Conservation (phyloP, 2,797 vertebrate species). For the Tauraco hartlaubi region DNA sequence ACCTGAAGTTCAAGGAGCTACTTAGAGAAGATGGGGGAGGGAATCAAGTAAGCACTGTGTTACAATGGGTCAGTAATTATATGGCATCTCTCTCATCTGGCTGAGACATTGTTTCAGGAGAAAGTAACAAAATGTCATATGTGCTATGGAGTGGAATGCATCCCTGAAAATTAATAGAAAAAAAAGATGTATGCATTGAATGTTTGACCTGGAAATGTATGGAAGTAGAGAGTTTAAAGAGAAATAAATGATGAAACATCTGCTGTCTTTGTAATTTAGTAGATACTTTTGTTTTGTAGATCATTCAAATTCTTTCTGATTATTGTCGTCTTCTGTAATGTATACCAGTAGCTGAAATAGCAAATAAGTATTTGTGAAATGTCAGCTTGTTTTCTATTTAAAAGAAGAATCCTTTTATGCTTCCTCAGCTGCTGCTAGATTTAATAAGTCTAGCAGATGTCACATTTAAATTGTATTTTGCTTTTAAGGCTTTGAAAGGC, state of each 20-base stretch:
- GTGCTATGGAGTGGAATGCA: background rate
- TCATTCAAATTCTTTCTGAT: conserved; percentile 46
- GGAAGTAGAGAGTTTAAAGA: background rate
- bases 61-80: background rate
- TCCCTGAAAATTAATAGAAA: background rate
- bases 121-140: background rate
- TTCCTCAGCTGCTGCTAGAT: conserved; percentile 45
- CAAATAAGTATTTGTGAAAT: conserved; percentile 48
- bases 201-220: conserved; percentile 18
- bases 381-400: conserved; percentile 17
- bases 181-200: background rate
- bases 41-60: background rate
- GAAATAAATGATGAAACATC: conserved; percentile 54
- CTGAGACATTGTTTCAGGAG: background rate
- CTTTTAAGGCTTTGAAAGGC: conserved; percentile 11
- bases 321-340: conserved; percentile 40
- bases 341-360: conserved; percentile 24
- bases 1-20: background rate
- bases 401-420: conserved; percentile 28
- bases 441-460: conserved; percentile 58
- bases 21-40: background rate
- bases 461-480: conserved; percentile 42
- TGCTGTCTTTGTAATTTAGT: conserved; percentile 51
- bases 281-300: conserved; percentile 48
- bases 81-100: background rate